phyloP scores from a whole-genome alignment of 1,140 invertebrate genomes.

The Papilio aristodemus region DNA sequence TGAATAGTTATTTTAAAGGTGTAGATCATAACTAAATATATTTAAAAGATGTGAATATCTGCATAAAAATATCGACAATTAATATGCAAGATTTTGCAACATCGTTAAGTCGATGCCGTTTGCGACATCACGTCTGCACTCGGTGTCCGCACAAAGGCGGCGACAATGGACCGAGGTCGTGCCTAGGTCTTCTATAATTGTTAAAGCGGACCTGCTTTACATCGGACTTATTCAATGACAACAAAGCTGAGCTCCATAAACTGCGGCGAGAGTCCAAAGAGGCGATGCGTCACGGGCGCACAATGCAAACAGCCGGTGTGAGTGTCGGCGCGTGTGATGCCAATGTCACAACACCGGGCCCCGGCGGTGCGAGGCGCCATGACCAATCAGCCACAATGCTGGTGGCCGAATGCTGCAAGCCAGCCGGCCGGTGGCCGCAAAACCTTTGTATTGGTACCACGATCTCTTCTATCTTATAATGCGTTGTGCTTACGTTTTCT shows the following conservation, averaged over 20 bases:
- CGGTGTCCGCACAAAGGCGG: constrained; percentile 34
- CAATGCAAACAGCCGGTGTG: constrained; percentile 75
- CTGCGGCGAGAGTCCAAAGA: constrained; percentile 53
- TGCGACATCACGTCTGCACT: constrained; percentile 43
- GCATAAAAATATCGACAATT: constrained; percentile 15
- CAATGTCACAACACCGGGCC: constrained; percentile 63
- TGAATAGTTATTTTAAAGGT: constrained; percentile 2
- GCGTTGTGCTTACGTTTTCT: too few species aligned
- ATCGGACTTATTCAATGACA: constrained; percentile 50
- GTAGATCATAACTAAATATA: constrained; percentile 16
- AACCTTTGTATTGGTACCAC: constrained; percentile 50
- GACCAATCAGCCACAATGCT: constrained; percentile 67
- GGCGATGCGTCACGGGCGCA: constrained; percentile 74
- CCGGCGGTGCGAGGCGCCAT: constrained; percentile 55
- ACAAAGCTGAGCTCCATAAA: constrained; percentile 60
- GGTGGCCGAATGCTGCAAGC: constrained; percentile 42
- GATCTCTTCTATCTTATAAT: constrained; percentile 39
- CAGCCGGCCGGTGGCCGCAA: constrained; percentile 54
- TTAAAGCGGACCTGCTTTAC: constrained; percentile 52
- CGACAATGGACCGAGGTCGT: constrained; percentile 44
- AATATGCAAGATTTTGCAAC: constrained; percentile 24
- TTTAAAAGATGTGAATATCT: constrained; percentile 16
- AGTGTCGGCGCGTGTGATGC: constrained; percentile 64
- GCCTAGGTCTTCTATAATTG: constrained; percentile 56
- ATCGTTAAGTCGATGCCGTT: constrained; percentile 19